These are phyloP conservation scores for Upupa epops DNA, from an alignment of 2,113 vertebrate genomes.

Conservation along the genomic window DNA sequence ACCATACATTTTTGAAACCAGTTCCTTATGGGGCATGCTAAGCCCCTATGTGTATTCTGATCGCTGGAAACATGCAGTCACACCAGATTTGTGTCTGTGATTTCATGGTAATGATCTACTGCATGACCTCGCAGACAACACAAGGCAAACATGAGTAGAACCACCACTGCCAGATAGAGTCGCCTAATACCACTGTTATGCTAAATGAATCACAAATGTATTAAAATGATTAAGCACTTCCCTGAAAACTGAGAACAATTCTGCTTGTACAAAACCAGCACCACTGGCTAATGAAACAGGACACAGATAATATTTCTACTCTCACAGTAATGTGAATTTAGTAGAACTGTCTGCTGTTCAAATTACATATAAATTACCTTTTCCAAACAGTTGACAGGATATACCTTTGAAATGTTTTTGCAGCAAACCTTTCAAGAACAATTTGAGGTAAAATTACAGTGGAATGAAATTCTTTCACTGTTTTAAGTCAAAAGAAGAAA, in stretches of 20 bases:
- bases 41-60: not conserved
- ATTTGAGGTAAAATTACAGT: not conserved
- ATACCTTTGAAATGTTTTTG: not conserved
- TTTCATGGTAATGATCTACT: not conserved
- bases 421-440: not conserved
- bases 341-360: not conserved
- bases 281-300: not conserved
- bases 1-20: not conserved
- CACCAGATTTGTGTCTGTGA: not conserved
- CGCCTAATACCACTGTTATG: not conserved
- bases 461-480: not conserved
- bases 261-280: not conserved
- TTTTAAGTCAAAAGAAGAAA: slow-evolving; percentile 30
- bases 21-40: not conserved
- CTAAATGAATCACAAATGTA: not conserved
- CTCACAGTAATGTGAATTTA: not conserved
- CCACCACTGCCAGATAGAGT: not conserved
- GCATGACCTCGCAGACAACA: not conserved
- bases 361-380: slow-evolving; percentile 25
- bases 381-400: not conserved
- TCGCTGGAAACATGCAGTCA: not conserved
- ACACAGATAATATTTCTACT: not conserved
- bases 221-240: not conserved
- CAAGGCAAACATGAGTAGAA: not conserved
- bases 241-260: not conserved